phyloP scores from a whole-genome alignment of 2,797 vertebrate species.

The Manis javanica region DNA sequence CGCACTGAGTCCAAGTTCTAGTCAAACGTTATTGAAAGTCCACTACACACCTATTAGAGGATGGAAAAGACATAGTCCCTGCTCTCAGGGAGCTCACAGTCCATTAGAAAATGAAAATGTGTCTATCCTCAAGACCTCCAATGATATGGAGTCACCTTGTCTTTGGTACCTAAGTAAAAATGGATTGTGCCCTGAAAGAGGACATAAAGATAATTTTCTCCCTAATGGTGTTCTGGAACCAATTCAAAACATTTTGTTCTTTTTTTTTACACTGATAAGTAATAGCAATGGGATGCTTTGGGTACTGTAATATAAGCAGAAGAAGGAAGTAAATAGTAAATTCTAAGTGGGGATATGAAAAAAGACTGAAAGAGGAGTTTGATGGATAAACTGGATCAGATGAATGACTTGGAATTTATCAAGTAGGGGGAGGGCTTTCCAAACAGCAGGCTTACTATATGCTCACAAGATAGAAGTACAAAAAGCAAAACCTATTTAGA shows the following conservation, averaged over 20 bases:
- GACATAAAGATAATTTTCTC: background rate
- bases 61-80: background rate
- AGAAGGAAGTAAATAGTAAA: background rate
- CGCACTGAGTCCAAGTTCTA: background rate
- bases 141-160: background rate
- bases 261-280: background rate
- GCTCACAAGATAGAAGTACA: background rate
- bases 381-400: background rate
- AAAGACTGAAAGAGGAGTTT: background rate
- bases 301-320: background rate
- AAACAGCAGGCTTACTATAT: background rate
- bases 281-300: background rate
- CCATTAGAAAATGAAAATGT: background rate
- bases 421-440: background rate
- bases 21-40: background rate
- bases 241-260: constrained; percentile 37
- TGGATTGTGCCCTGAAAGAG: background rate
- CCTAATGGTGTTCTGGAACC: constrained; percentile 27
- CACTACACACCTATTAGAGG: background rate
- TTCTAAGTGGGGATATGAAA: background rate
- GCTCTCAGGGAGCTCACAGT: background rate
- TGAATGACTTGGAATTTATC: background rate
- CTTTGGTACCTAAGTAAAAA: constrained; percentile 25
- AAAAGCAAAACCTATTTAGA: background rate
- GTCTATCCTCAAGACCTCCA: background rate